Evolutionary conservation across 2,888 invertebrate genomes (phyloP).

Genomic region (Leptothorax acervorum): DNA sequence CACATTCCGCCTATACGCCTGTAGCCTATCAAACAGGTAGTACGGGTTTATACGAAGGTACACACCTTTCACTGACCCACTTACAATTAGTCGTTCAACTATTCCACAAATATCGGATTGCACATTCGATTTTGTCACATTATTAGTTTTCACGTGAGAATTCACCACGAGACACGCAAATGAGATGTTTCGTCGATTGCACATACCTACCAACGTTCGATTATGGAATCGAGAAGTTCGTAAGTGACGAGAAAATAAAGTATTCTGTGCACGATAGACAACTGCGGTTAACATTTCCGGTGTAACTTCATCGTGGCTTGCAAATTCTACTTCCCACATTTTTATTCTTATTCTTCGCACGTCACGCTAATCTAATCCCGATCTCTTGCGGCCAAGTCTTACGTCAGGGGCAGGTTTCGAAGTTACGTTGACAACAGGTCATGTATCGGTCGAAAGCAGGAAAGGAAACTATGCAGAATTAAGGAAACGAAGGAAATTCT

Average conservation of each 20-base stretch:
- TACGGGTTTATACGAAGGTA: slow-evolving; percentile 46
- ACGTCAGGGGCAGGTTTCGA: neutral
- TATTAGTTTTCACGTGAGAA: neutral
- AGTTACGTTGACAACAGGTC: neutral
- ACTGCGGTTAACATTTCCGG: neutral
- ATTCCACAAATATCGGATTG: slow-evolving; percentile 39
- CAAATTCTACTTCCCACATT: slow-evolving; percentile 10
- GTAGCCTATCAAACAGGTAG: slow-evolving; percentile 51
- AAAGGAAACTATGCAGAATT: neutral
- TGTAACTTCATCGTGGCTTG: neutral
- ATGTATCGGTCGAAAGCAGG: neutral
- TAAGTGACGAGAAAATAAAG: neutral
- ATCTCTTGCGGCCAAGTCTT: neutral
- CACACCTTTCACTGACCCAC: slow-evolving; percentile 62
- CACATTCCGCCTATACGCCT: neutral
- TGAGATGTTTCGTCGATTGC: neutral
- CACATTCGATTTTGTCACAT: slow-evolving; percentile 9
- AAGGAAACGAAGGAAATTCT: neutral
- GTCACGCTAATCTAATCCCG: neutral
- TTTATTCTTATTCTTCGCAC: neutral
- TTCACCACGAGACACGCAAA: neutral
- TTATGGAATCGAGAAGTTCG: neutral
- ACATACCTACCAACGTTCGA: too few species aligned
- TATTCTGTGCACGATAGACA: neutral
- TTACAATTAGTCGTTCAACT: slow-evolving; percentile 29